These are phyloP conservation scores for Leptothorax acervorum DNA, from an alignment of 2,888 invertebrate genomes.

Conservation along the genomic window DNA sequence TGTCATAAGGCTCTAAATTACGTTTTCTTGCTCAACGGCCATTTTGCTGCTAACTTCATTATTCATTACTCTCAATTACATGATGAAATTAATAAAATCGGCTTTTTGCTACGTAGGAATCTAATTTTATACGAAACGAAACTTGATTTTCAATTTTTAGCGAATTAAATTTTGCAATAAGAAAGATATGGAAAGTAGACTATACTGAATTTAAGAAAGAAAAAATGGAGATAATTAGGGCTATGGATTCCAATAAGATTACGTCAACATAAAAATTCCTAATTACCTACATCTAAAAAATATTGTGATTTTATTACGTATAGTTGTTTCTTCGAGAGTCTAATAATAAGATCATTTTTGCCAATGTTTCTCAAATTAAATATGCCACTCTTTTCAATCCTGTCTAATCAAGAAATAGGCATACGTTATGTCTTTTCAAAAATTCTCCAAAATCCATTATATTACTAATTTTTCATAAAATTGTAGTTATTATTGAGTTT, in stretches of 20 bases:
- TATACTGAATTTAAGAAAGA: background rate
- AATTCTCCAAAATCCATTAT: background rate
- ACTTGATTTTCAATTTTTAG: background rate
- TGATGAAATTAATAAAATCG: background rate
- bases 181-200: background rate
- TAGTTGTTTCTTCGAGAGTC: background rate
- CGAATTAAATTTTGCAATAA: background rate
- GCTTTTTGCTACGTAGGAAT: background rate
- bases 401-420: background rate
- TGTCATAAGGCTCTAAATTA: slow-evolving; percentile 30
- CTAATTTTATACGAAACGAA: background rate
- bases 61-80: slow-evolving; percentile 7
- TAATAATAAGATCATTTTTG: background rate
- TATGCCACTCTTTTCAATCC: slow-evolving; percentile 1
- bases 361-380: background rate
- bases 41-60: slow-evolving; percentile 32
- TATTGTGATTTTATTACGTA: background rate
- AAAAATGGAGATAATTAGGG: background rate
- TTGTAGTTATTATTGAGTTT: background rate
- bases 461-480: background rate
- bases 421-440: background rate
- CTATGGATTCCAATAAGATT: background rate
- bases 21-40: slow-evolving; percentile 1
- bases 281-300: background rate
- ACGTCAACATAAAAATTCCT: background rate